Conservation (phyloP, 2,888 invertebrate species). For the Pachliopta kotzebuea region DNA sequence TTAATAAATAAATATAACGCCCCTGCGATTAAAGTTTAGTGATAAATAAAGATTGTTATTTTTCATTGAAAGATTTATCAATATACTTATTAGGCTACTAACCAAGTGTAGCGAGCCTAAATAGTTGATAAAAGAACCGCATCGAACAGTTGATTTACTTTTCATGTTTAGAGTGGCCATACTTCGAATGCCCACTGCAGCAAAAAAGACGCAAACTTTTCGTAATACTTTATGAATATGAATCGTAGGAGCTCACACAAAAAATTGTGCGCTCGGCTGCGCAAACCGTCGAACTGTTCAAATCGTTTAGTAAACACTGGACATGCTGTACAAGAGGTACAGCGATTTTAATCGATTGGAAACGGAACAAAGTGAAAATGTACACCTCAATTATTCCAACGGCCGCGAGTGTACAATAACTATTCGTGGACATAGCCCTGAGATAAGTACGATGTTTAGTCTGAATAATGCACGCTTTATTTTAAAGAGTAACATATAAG, state of each 20-base stretch:
- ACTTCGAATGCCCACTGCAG: conserved; percentile 5
- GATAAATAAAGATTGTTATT: too few species aligned
- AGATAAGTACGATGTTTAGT: conserved; percentile 6
- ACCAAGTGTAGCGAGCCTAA: neutral
- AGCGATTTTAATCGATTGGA: conserved; percentile 80
- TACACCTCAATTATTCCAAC: conserved; percentile 80
- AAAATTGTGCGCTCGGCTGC: conserved; percentile 56
- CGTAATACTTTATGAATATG: conserved; percentile 30
- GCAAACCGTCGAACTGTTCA: conserved; percentile 72
- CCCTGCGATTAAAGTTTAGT: too few species aligned
- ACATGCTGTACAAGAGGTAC: conserved; percentile 75
- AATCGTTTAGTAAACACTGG: conserved; percentile 80
- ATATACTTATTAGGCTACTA: neutral
- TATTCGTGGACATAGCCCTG: conserved; percentile 58
- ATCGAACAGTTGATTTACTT: conserved; percentile 1
- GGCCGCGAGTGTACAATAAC: conserved; percentile 70
- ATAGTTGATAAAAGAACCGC: neutral
- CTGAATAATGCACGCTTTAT: neutral
- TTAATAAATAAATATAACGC: too few species aligned
- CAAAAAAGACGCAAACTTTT: conserved; percentile 20
- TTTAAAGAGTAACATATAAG: neutral
- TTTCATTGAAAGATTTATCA: neutral
- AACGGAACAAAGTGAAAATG: conserved; percentile 80
- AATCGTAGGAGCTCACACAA: conserved; percentile 39
- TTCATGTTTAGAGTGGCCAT: neutral